These are phyloP conservation scores for Pyrocephalus nanus DNA, from an alignment of 2,797 vertebrate species.

Conservation along the genomic window DNA sequence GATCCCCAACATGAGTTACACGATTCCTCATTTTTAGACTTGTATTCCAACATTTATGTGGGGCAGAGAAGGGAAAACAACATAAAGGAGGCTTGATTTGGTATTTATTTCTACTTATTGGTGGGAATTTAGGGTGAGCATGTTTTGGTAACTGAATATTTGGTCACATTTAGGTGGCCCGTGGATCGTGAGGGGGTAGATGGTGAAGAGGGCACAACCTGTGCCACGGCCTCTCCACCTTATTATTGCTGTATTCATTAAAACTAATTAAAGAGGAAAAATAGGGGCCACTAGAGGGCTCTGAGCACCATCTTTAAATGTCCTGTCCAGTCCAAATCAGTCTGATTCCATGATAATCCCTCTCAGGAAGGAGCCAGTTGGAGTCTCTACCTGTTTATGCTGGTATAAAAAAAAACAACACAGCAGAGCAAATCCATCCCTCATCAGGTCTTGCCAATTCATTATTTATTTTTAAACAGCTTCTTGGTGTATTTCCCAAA, in stretches of 20 bases:
- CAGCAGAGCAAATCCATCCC: not conserved
- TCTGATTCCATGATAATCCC: not conserved
- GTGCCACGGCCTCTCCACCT: not conserved
- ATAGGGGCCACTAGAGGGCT: not conserved
- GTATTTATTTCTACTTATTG: not conserved
- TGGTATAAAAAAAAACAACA: not conserved
- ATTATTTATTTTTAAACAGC: too few relatives aligned
- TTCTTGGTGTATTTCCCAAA: not conserved
- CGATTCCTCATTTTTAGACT: not conserved
- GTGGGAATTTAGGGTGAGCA: not conserved
- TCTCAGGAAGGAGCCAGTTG: not conserved
- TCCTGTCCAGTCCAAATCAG: too few relatives aligned
- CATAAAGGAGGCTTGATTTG: not conserved
- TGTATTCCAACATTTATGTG: not conserved
- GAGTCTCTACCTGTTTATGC: too few relatives aligned
- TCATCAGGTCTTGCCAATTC: rapidly evolving
- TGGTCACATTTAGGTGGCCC: not conserved
- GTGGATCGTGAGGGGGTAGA: not conserved
- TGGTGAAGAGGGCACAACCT: not conserved
- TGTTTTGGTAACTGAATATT: not conserved
- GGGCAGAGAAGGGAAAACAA: not conserved
- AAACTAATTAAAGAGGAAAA: not conserved
- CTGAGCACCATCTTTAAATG: not conserved
- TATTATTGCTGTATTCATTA: not conserved
- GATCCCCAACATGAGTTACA: not conserved